Base-by-base conservation (phyloP, 2,113 vertebrate genomes). In the Myrmecophaga tridactyla region DNA sequence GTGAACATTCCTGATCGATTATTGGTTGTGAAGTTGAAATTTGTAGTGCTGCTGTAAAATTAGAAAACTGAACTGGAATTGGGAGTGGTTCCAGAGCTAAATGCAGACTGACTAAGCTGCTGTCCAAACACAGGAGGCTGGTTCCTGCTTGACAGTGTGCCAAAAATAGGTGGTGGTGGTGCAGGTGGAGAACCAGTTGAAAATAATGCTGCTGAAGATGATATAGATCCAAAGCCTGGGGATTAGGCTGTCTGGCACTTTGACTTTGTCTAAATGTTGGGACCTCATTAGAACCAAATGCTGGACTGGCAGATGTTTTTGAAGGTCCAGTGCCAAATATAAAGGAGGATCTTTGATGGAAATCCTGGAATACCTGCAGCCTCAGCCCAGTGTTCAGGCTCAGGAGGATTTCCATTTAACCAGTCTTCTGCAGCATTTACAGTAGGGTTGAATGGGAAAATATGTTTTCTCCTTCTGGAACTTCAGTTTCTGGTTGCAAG, bases 61-160 rank as follows among this genome's bases (percentile, higher is more conserved):
- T n/a, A n/a, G n/a, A n/a, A n/a, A n/a, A n/a, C n/a, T n/a, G n/a
- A n/a, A n/a, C 99, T 98, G 94, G 98, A 75, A 82, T 97, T 97
- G 9, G 99, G 87, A 87, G 98, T 84, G 96, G 98, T 90, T 72
- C 91, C 96, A 1, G 98, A 98, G 70, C 99, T 99, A 96, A 99
- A 99, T 0, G 98, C 95, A 48, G 99, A 98, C 63, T 98, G 98
- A 67, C 98, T 96, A 4, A 98, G 89, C 96, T 99, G 99, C 87
- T 99, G 99, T 65, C 99, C 99, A 10, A 99, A 99, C 62, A 98
- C 98, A 0, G 99, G 95, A 89, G 98, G 89, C n/a, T 98, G 98
- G 6, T 97, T 97, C 98, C 98, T 98, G 85, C 98, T 99, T 0
- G 99, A 98, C 96, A 99, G 98, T 0, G 98, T 97, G 92, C 99